Evolutionary conservation across 1,140 invertebrate species (phyloP).

Genomic region (Chironomus striatipennis): DNA sequence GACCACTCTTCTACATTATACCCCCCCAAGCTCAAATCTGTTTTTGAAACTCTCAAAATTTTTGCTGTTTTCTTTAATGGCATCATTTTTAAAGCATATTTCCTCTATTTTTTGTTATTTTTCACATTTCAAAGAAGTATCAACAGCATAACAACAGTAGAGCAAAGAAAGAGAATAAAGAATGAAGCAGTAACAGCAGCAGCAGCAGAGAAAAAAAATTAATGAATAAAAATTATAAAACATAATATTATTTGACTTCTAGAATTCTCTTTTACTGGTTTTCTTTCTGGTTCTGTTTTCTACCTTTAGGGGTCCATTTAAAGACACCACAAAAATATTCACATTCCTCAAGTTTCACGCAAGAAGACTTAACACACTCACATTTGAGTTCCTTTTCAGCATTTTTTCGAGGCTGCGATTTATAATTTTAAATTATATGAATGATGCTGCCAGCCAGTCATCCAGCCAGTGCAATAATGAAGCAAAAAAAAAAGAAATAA

Average conservation of each 20-base stretch:
- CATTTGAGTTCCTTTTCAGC: no score
- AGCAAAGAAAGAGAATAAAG: no score
- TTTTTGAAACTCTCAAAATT: no score
- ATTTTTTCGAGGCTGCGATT: background rate
- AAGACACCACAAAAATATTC: background rate
- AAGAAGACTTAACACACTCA: no score
- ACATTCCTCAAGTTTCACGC: background rate
- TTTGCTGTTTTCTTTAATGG: no score
- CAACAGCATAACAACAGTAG: no score
- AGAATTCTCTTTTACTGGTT: background rate
- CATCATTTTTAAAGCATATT: no score
- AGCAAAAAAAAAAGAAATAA: background rate
- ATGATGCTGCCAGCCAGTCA: background rate
- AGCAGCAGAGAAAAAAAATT: background rate
- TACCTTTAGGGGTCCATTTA: background rate
- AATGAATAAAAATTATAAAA: slow-evolving; percentile 10
- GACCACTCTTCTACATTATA: no score
- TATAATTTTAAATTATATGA: slow-evolving; percentile 18
- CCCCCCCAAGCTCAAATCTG: no score
- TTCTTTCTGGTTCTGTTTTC: background rate
- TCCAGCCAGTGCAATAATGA: background rate
- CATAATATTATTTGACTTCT: slow-evolving; percentile 8
- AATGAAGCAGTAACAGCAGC: no score
- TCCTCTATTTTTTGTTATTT: no score
- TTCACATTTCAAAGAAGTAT: no score